phyloP scores from a whole-genome alignment of 2,797 vertebrate species.

The Remorina albescens region DNA sequence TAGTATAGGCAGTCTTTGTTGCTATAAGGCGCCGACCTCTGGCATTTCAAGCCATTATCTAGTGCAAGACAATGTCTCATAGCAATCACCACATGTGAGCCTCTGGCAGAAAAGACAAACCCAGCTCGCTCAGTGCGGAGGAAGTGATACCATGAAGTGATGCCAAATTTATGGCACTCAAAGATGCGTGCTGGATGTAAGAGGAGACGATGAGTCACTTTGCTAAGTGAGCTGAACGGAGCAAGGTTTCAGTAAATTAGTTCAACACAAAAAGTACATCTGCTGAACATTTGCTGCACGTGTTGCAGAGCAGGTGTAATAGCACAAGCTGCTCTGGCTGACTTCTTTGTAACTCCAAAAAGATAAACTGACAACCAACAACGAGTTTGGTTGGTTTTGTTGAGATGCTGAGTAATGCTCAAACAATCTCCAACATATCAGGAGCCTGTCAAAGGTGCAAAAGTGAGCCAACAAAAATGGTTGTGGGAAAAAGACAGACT shows the following conservation, averaged over 20 bases:
- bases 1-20: conserved; percentile 10
- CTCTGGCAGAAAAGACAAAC: conserved; percentile 23
- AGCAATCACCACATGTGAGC: conserved; percentile 24
- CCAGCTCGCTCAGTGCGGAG: not conserved
- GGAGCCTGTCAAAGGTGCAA: not conserved
- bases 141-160: conserved; percentile 28
- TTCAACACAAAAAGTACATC: conserved; percentile 11
- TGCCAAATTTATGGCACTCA: conserved; percentile 5
- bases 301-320: not conserved
- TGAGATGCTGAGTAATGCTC: not conserved
- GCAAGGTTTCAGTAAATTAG: not conserved
- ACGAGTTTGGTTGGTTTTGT: not conserved
- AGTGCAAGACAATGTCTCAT: conserved; percentile 28
- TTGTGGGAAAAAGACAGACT: conserved; percentile 20
- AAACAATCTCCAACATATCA: conserved; percentile 17
- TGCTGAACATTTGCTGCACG: conserved; percentile 36
- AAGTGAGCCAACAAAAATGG: conserved; percentile 21
- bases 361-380: not conserved
- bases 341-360: conserved; percentile 16
- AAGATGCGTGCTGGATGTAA: not conserved
- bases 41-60: conserved; percentile 39
- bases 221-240: not conserved
- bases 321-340: conserved; percentile 23
- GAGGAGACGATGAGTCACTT: conserved; percentile 10
- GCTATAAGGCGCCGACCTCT: conserved; percentile 17